phyloP scores from a whole-genome alignment of 2,113 vertebrate genomes.

The Mirounga angustirostris region DNA sequence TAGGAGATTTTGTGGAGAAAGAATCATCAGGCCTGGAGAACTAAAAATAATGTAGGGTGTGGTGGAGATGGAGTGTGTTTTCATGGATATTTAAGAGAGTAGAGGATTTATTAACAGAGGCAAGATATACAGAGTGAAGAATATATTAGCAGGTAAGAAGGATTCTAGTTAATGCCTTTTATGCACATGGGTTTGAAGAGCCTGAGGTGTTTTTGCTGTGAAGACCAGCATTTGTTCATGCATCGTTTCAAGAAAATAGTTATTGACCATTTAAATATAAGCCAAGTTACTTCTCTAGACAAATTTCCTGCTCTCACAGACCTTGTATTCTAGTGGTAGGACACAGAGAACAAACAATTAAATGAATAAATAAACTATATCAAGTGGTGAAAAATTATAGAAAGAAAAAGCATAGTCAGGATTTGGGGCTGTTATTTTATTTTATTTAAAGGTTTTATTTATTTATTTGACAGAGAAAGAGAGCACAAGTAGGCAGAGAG shows the following conservation, averaged over 20 bases:
- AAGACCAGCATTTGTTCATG: neutral
- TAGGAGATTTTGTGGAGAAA: neutral
- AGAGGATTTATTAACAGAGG: neutral
- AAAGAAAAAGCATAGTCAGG: neutral
- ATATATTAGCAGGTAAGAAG: neutral
- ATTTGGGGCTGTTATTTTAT: neutral
- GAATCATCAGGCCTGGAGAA: neutral
- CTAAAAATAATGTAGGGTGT: neutral
- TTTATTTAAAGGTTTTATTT: too few species aligned
- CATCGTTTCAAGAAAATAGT: neutral
- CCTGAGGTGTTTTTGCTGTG: neutral
- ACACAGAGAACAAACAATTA: neutral
- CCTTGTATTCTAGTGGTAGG: neutral
- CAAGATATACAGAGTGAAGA: neutral
- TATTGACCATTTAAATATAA: neutral
- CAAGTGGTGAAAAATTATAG: neutral
- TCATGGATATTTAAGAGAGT: neutral
- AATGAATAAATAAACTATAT: neutral
- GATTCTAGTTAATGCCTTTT: neutral
- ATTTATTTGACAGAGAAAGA: too few species aligned
- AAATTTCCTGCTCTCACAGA: neutral
- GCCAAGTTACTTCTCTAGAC: neutral
- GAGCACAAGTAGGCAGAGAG: too few species aligned
- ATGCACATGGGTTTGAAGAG: neutral
- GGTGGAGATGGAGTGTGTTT: neutral